Conservation (phyloP, 2,113 vertebrate species). For the Cinclus mexicanus region DNA sequence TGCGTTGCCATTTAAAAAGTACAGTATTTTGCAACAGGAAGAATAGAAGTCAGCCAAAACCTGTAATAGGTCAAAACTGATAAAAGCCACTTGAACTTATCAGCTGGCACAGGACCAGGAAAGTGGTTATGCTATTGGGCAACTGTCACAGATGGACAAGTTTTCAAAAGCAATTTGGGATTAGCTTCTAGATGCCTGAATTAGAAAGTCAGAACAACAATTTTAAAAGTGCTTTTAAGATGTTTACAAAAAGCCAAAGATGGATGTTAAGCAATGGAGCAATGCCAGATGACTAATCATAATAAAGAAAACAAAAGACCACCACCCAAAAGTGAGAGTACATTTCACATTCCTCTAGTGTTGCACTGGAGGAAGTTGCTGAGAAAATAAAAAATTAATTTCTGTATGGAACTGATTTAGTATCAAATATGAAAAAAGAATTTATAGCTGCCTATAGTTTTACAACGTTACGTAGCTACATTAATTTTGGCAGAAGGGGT, state of each 20-base stretch:
- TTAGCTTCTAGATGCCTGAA: background rate
- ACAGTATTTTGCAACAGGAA: background rate
- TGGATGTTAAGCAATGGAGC: background rate
- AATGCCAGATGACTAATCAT: background rate
- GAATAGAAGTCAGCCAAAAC: background rate
- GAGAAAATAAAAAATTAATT: slow-evolving; percentile 19
- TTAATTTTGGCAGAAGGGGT: slow-evolving; percentile 29
- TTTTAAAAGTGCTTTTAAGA: background rate
- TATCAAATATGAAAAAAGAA: slow-evolving; percentile 28
- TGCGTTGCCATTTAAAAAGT: background rate
- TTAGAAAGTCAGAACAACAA: background rate
- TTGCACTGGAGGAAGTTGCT: background rate
- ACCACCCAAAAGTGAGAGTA: background rate
- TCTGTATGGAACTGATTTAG: background rate
- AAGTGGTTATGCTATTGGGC: background rate
- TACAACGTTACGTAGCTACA: background rate
- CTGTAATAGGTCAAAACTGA: background rate
- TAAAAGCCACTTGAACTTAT: background rate
- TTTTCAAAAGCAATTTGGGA: background rate
- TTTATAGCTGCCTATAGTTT: background rate
- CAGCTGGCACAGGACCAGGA: background rate
- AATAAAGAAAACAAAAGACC: slow-evolving; percentile 20
- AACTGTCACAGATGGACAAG: background rate
- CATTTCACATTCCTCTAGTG: background rate
- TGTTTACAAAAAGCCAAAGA: background rate